Conservation (phyloP, 2,113 vertebrate species). For the Amphiprion ocellaris region DNA sequence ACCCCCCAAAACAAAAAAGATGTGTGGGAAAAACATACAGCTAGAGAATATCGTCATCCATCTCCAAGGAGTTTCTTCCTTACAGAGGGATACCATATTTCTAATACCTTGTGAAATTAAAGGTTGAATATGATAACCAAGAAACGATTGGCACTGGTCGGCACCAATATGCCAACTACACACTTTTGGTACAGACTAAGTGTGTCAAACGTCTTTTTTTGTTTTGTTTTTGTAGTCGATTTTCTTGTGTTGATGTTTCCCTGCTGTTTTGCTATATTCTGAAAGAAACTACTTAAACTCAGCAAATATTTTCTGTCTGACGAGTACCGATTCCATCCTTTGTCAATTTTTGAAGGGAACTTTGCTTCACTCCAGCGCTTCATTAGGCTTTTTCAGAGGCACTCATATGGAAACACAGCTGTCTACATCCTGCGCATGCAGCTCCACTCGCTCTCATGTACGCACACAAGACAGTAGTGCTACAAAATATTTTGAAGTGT, state of each 20-base stretch:
- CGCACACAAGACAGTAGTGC: constrained; percentile 1
- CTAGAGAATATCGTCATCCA: constrained; percentile 14
- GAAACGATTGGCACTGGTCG: neutral
- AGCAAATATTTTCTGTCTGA: neutral
- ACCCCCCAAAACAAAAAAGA: constrained; percentile 58
- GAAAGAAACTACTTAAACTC: neutral
- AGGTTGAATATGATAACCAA: neutral
- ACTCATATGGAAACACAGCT: constrained; percentile 51
- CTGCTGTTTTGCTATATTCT: neutral
- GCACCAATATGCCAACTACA: neutral
- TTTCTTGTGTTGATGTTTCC: too few relatives aligned
- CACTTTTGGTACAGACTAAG: too few relatives aligned
- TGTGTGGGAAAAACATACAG: constrained; percentile 26
- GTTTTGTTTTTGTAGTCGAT: too few relatives aligned
- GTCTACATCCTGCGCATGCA: constrained; percentile 22
- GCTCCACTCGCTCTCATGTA: neutral
- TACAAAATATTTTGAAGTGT: constrained; percentile 3
- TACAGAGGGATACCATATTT: neutral
- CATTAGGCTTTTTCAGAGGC: constrained; percentile 39
- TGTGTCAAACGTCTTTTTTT: too few relatives aligned
- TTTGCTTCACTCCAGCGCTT: constrained; percentile 33
- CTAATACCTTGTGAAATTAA: neutral
- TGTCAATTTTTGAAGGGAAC: constrained; percentile 24
- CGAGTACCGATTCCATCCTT: neutral
- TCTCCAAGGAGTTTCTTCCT: constrained; percentile 15